Evolutionary conservation across 2,113 vertebrate genomes (phyloP).

Genomic region (Tychaedon coryphoeus): DNA sequence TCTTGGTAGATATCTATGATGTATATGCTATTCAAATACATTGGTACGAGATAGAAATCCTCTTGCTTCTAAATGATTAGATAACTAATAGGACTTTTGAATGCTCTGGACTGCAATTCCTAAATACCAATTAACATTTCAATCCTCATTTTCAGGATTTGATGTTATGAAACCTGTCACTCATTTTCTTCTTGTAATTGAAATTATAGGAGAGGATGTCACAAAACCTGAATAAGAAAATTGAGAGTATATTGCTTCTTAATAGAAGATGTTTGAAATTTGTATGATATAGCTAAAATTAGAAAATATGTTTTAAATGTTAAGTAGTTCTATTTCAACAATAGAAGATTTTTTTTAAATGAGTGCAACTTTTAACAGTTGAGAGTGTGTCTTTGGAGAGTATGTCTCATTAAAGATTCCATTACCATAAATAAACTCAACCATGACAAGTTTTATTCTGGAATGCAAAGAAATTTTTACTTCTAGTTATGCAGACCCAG

Average conservation of each 20-base stretch:
- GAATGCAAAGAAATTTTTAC: background rate
- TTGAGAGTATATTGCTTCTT: background rate
- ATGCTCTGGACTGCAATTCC: background rate
- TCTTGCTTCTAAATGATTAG: background rate
- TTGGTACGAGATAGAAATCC: background rate
- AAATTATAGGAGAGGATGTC: background rate
- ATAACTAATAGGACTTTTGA: background rate
- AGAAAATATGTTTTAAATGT: background rate
- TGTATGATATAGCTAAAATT: background rate
- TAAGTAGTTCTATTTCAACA: background rate
- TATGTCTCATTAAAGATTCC: background rate
- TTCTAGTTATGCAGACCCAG: background rate
- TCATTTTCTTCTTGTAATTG: constrained; percentile 17
- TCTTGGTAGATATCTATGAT: background rate
- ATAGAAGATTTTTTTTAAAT: background rate
- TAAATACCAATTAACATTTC: constrained; percentile 11
- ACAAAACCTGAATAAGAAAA: background rate
- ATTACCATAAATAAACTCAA: background rate
- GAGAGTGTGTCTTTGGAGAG: background rate
- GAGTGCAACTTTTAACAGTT: background rate
- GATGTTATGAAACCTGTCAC: background rate
- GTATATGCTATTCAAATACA: background rate
- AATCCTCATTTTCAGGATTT: background rate
- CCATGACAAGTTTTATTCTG: background rate
- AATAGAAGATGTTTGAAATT: background rate